Evolutionary conservation across 2,113 vertebrate species (phyloP), one percentile per base, ranked within the genome.

Genomic region (Esox niger): DNA sequence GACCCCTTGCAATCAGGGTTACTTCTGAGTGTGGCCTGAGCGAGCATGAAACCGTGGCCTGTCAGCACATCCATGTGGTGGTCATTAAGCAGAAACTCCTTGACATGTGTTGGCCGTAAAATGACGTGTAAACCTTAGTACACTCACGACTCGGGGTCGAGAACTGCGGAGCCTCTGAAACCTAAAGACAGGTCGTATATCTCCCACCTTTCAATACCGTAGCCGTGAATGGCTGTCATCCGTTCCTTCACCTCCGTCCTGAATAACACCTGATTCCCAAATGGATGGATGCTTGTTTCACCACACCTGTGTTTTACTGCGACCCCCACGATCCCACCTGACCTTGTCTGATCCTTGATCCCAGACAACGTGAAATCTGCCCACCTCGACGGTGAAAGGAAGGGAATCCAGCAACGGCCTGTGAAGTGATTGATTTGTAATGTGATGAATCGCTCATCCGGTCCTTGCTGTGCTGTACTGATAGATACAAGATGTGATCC

Each of bases 21-120:
- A 70, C 73, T 21, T 33, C 9, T 27, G 69, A 38, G 9, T 33
- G 38, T 8, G 25, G 77, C 65, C 60, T 54, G 54, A 80, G 47
- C 21, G 47, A n/a, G 35, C 2, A 4, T 10, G n/a, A 3, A n/a
- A 47, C 80, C 74, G 33, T 78, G 33, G 59, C 60, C 55, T 55
- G 78, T 80, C 67, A 74, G 58, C 63, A 21, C 47, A 20, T 70
- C 21, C 84, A 76, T 71, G 64, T 81, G 80, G 73, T 66, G 70
- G 61, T 59, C 38, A 66, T 82, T 79, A 80, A 64, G 21, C 31
- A 30, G 49, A 27, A 47, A 70, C 69, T 78, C 68, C 63, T 35
- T 27, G 80, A 85, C 82, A 83, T 72, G 64, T 85, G 77, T 68
- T 74, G 75, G 46, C 74, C 67, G 69, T 86, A 79, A 85, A 70